A percentile compares a stretch with the other conserved stretches of the same genome.
These are phyloP conservation scores for Suillia variegata DNA, from an alignment of 2,888 invertebrate species.

Conservation along the genomic window DNA sequence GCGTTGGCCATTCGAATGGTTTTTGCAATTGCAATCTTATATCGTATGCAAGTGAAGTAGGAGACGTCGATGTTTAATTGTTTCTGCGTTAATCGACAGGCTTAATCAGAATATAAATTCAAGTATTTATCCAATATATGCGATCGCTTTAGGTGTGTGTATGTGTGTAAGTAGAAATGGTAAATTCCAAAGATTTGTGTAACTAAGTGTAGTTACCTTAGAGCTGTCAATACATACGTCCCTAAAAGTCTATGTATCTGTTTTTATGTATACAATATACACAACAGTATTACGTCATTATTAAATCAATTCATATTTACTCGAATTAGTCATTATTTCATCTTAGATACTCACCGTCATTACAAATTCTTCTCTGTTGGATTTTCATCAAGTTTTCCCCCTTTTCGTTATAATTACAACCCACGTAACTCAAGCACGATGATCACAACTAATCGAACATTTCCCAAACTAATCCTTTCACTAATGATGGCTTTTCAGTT, in stretches of 20 bases:
- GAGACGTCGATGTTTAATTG: constrained; percentile 58
- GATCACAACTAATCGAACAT: constrained; percentile 29
- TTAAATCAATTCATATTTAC: no score
- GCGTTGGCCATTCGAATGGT: not conserved
- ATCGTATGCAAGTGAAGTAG: constrained; percentile 24
- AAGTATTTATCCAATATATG: constrained; percentile 4
- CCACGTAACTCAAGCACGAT: not conserved
- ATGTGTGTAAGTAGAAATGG: not conserved
- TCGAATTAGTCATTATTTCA: no score
- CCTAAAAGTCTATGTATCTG: no score
- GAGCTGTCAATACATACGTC: no score
- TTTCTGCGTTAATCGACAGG: constrained; percentile 44
- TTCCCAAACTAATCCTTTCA: constrained; percentile 20
- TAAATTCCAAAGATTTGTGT: no score
- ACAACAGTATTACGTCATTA: no score
- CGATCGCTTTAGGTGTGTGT: not conserved
- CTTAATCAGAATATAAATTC: constrained; percentile 36
- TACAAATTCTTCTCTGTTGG: no score
- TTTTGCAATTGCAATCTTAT: constrained; percentile 3
- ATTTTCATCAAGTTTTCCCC: no score
- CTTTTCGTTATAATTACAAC: no score
- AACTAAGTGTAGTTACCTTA: no score
- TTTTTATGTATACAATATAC: no score
- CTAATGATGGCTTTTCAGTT: constrained; percentile 9
- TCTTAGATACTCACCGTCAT: no score